Base-by-base conservation (phyloP, 2,113 vertebrate genomes). In the Oxyura jamaicensis region DNA sequence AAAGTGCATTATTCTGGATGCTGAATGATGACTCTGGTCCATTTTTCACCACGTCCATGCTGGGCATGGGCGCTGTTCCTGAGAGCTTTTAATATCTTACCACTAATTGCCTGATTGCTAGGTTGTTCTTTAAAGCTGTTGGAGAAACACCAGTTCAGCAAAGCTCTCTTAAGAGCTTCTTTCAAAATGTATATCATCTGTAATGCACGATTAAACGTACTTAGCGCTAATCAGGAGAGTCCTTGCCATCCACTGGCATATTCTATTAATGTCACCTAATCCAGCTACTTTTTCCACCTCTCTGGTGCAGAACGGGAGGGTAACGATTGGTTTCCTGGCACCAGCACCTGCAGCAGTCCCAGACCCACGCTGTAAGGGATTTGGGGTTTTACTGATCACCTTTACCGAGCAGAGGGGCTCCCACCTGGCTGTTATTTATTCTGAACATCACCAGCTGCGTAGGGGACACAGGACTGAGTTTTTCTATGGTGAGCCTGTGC, bases 141-240 rank as follows among this genome's bases (percentile, higher is more conserved):
- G 95, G 85, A 91, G 88, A 95, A 96, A 91, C 84, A 91, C 8
- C 75, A 71, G 82, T 31, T 90, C 90, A 95, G 85, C 88, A 94
- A 59, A 88, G 91, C 65, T 77, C 78, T 88, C 66, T 89, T 77
- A 53, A 95, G 91, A 79, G 84, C 29, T 76, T 39, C 48, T 84
- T 92, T 62, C 53, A 25, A n/a, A 93, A 26, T 5, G 44, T 83
- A 46, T 29, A 20, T n/a, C 1, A 19, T 10, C 90, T 50, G 3
- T 22, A 62, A 91, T 11, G 83, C 6, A 12, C 66, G 83, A 92
- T 91, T 92, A 91, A 96, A 72, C 29, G 72, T 90, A 44, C 91
- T 95, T 91, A 95, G 87, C 8, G 5, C 90, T 95, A 89, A 95
- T 94, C 93, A 80, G 48, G 31, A 9, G 3, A 63, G 75, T 13